These are phyloP conservation scores for Agriotes lineatus DNA, from an alignment of 2,888 invertebrate species.

Conservation along the genomic window DNA sequence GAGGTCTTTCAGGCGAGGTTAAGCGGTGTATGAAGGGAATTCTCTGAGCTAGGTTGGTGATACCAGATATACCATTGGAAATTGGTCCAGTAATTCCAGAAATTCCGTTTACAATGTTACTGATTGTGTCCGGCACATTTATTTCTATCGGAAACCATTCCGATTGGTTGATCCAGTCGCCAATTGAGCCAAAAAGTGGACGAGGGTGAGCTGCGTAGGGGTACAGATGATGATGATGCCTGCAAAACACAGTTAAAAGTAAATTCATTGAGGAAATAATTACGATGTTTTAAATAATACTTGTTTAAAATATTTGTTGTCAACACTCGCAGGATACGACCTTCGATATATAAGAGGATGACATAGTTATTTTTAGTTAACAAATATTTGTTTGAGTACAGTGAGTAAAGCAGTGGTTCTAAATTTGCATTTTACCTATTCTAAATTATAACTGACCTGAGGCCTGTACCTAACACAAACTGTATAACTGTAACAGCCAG, in stretches of 20 bases:
- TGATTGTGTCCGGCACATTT: conserved; percentile 73
- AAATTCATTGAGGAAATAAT: too few relatives aligned
- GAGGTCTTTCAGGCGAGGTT: conserved; percentile 40
- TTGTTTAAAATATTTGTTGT: too few relatives aligned
- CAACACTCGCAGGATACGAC: too few relatives aligned
- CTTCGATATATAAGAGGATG: too few relatives aligned
- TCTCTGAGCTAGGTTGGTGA: conserved; percentile 39
- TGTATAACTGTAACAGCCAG: too few relatives aligned
- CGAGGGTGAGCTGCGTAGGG: conserved; percentile 21
- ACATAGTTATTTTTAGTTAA: too few relatives aligned
- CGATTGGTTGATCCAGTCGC: conserved; percentile 68
- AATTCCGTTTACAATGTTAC: conserved; percentile 53
- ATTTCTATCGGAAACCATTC: conserved; percentile 74
- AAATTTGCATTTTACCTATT: too few relatives aligned
- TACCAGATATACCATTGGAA: conserved; percentile 42
- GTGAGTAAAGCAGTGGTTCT: too few relatives aligned
- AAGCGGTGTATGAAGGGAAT: conserved; percentile 49
- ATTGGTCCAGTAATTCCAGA: conserved; percentile 43
- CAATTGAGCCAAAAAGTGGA: conserved; percentile 51
- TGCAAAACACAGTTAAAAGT: conserved; percentile 15
- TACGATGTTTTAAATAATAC: too few relatives aligned
- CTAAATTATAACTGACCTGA: too few relatives aligned
- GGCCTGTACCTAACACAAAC: too few relatives aligned
- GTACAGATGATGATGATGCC: conserved; percentile 5
- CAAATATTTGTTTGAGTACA: too few relatives aligned